Conservation (phyloP, 2,113 vertebrate species). For the Pampusana beccarii region DNA sequence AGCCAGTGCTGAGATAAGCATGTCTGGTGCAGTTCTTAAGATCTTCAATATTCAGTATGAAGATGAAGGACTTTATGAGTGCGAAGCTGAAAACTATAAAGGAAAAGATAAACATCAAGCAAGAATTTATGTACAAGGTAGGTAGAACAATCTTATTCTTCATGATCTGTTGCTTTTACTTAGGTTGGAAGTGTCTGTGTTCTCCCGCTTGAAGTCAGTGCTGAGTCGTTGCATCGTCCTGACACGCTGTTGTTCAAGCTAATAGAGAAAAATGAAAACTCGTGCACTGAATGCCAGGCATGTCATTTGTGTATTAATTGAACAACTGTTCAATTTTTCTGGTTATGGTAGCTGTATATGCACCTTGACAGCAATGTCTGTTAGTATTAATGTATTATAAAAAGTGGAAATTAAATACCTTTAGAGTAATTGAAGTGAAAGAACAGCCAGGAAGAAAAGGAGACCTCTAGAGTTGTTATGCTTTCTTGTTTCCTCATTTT, state of each 20-base stretch:
- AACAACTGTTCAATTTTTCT: neutral
- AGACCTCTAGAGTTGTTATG: neutral
- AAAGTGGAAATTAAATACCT: neutral
- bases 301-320: neutral
- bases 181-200: neutral
- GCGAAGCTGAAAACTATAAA: slow-evolving; percentile 90
- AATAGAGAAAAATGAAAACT: neutral
- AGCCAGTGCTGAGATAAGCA: slow-evolving; percentile 83
- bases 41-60: slow-evolving; percentile 90
- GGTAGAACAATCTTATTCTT: neutral
- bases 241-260: neutral
- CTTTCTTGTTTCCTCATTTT: neutral
- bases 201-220: neutral
- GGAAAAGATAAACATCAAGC: slow-evolving; percentile 90
- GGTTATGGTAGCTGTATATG: neutral
- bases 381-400: neutral
- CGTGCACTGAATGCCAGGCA: neutral
- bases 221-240: neutral
- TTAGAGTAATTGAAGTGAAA: neutral
- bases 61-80: slow-evolving; percentile 89
- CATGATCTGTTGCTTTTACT: neutral
- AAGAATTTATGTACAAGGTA: slow-evolving; percentile 89
- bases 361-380: neutral
- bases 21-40: slow-evolving; percentile 87
- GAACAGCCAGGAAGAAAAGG: neutral